Percentiles rank a stretch among this genome's conserved stretches.
Conservation (phyloP, 2,113 vertebrate species). For the Meleagris gallopavo region DNA sequence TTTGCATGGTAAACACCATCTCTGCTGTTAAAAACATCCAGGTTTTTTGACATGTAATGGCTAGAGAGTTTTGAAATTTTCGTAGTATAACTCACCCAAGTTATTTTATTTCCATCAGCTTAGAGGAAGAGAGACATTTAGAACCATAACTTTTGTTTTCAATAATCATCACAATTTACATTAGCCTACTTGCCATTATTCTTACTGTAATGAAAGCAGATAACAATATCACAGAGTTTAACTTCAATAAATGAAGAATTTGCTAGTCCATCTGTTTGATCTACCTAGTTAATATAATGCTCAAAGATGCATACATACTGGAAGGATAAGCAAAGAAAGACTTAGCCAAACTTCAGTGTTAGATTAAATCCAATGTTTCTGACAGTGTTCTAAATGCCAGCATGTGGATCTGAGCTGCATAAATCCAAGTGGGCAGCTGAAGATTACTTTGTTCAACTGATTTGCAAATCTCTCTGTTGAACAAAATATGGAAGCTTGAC, state of each 20-base stretch:
- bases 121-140: not conserved
- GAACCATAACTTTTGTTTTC: not conserved
- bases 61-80: not conserved
- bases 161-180: not conserved
- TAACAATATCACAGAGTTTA: not conserved
- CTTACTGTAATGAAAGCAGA: slow-evolving; percentile 11
- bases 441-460: slow-evolving; percentile 38
- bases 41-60: not conserved
- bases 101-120: not conserved
- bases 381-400: slow-evolving; percentile 10
- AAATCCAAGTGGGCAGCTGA: slow-evolving; percentile 53
- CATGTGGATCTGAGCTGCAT: not conserved
- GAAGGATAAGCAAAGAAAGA: not conserved
- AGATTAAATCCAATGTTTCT: not conserved
- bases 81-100: not conserved
- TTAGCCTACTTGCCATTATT: not conserved
- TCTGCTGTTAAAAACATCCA: not conserved
- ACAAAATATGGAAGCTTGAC: slow-evolving; percentile 46
- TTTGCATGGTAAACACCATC: not conserved
- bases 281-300: slow-evolving; percentile 4
- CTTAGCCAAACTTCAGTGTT: not conserved
- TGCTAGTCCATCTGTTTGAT: not conserved
- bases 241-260: slow-evolving; percentile 15
- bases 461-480: slow-evolving; percentile 1
- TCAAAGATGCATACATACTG: not conserved